Percentiles rank a stretch among this genome's conserved stretches.
These are phyloP conservation scores for Prenolepis imparis DNA, from an alignment of 2,888 invertebrate genomes.

Conservation along the genomic window DNA sequence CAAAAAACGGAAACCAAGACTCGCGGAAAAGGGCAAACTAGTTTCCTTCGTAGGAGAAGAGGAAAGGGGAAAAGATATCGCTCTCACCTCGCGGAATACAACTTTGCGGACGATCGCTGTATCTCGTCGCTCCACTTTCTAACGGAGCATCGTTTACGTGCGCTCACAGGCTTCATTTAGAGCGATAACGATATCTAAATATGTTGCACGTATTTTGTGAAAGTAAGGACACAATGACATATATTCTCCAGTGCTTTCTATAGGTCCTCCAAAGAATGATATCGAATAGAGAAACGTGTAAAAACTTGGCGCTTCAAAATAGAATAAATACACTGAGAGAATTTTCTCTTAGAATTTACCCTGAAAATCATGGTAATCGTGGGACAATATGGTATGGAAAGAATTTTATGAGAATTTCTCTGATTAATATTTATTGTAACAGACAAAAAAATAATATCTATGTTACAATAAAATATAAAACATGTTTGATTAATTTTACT, in stretches of 20 bases:
- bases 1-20: conserved; percentile 30
- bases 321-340: neutral
- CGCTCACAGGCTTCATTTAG: neutral
- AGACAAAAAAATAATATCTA: too few species aligned
- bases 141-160: conserved; percentile 23
- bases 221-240: neutral
- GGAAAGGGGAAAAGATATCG: neutral
- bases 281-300: neutral
- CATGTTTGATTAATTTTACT: too few species aligned
- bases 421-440: too few species aligned
- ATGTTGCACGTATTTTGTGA: neutral
- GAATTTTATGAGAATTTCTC: too few species aligned
- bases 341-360: too few species aligned
- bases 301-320: neutral
- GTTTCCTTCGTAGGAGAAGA: conserved; percentile 11
- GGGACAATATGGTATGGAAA: too few species aligned
- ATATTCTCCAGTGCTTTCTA: neutral
- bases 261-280: neutral
- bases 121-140: conserved; percentile 47
- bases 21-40: conserved; percentile 41
- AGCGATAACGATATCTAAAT: conserved; percentile 36
- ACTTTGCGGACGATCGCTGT: conserved; percentile 24
- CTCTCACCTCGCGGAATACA: conserved; percentile 48
- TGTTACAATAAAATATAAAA: too few species aligned
- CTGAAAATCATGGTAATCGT: too few species aligned